These are phyloP conservation scores for Stylophora pistillata DNA, from an alignment of 64 coral and sea anemone species.

Conservation along the genomic window DNA sequence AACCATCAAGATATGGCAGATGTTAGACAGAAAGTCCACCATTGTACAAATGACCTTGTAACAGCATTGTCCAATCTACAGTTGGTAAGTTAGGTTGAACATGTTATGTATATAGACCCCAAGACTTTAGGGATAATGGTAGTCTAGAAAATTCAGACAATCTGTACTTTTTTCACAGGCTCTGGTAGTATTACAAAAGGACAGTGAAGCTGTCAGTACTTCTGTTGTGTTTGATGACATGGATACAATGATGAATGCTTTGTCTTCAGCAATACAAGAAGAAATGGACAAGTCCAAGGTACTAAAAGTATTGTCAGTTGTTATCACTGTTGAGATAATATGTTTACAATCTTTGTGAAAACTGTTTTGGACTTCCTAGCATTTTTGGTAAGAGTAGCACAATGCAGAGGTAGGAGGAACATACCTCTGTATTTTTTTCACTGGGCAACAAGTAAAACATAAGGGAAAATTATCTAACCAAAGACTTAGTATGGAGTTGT, in stretches of 20 bases:
- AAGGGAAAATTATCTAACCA: not conserved
- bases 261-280: slow-evolving; percentile 18
- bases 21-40: slow-evolving; percentile 1
- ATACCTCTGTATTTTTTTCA: too few species aligned
- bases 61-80: slow-evolving; percentile 4
- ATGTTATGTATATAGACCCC: not conserved
- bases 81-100: slow-evolving; percentile 3
- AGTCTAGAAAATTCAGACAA: too few species aligned
- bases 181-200: not conserved
- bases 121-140: not conserved
- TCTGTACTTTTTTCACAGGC: not conserved
- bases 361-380: too few species aligned
- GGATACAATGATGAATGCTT: slow-evolving; percentile 2
- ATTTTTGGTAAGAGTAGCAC: too few species aligned
- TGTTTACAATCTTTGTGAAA: too few species aligned
- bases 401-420: too few species aligned
- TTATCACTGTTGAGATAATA: not conserved
- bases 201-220: not conserved
- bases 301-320: not conserved
- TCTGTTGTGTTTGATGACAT: not conserved
- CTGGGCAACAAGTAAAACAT: too few species aligned
- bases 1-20: not conserved
- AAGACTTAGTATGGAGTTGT: not conserved
- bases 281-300: slow-evolving; percentile 31
- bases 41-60: slow-evolving; percentile 5